Conservation (phyloP, 2,888 invertebrate species). For the Drosophila yooni region DNA sequence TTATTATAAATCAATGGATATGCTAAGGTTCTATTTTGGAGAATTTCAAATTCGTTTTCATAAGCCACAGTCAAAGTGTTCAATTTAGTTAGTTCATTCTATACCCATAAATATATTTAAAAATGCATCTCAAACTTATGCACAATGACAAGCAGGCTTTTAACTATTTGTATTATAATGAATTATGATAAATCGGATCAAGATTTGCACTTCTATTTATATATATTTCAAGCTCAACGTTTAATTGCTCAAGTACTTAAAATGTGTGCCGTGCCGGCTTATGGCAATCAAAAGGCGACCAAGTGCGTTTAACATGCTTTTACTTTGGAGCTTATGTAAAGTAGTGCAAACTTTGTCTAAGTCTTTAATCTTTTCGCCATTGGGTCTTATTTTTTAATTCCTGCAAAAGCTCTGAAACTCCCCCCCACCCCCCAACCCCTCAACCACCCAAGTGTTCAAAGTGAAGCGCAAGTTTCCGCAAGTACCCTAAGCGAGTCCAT, state of each 20-base stretch:
- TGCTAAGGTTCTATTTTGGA: not conserved
- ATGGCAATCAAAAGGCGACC: not conserved
- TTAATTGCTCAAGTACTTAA: not conserved
- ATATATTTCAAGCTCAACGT: not conserved
- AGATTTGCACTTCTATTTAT: not conserved
- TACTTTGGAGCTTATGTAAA: conserved; percentile 22
- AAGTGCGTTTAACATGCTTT: conserved; percentile 5
- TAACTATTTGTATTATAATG: not conserved
- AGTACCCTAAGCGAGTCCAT: conserved; percentile 39
- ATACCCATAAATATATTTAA: not conserved
- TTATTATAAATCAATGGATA: not conserved
- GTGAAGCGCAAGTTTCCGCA: conserved; percentile 34
- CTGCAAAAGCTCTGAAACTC: conserved; percentile 33
- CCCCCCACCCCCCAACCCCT: conserved; percentile 18
- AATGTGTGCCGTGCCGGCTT: not conserved
- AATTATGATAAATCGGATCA: no score
- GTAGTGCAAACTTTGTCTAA: conserved; percentile 33
- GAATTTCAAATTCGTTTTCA: not conserved
- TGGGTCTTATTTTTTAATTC: conserved; percentile 2
- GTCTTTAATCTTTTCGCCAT: conserved; percentile 5
- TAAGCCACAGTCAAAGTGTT: no score
- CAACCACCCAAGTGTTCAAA: conserved; percentile 33
- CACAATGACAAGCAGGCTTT: not conserved
- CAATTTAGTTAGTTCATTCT: not conserved
- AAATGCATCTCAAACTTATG: not conserved